A percentile compares a stretch with the other conserved stretches of the same genome.
phyloP scores from a whole-genome alignment of 2,888 invertebrate genomes.

The Kryphioiulus occultus region DNA sequence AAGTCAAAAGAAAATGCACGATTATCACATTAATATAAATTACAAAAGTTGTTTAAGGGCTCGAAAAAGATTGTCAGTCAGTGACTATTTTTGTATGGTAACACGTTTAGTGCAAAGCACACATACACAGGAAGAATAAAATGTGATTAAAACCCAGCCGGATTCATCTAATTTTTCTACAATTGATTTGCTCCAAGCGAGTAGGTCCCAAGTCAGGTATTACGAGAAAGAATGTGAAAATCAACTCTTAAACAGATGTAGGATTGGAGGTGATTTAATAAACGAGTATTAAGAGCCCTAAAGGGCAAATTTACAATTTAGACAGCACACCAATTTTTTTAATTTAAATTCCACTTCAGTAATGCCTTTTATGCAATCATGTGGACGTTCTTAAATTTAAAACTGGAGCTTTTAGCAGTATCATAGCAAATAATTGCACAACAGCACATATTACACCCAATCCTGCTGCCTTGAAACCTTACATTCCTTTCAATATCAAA shows the following conservation, averaged over 20 bases:
- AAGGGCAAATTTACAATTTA: background rate
- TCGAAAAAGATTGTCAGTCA: conserved; percentile 13
- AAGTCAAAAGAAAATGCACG: background rate
- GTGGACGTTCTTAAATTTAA: background rate
- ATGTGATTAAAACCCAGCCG: background rate
- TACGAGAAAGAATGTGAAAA: background rate
- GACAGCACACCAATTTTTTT: background rate
- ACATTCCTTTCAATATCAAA: background rate
- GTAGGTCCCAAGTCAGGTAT: background rate
- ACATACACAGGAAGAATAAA: background rate
- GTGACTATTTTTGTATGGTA: background rate
- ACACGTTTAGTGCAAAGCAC: conserved; percentile 1
- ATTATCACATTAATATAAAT: conserved; percentile 15
- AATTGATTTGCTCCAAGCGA: background rate
- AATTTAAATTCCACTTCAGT: background rate
- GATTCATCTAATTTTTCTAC: background rate
- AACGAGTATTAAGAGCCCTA: background rate
- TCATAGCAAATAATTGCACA: background rate
- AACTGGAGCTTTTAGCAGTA: background rate
- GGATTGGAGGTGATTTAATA: background rate
- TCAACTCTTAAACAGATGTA: background rate
- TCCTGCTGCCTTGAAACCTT: background rate
- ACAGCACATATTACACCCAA: background rate
- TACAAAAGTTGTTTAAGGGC: conserved; percentile 36
- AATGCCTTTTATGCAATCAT: background rate